Base-by-base conservation (phyloP, 2,797 vertebrate genomes). In the Myripristis murdjan region DNA sequence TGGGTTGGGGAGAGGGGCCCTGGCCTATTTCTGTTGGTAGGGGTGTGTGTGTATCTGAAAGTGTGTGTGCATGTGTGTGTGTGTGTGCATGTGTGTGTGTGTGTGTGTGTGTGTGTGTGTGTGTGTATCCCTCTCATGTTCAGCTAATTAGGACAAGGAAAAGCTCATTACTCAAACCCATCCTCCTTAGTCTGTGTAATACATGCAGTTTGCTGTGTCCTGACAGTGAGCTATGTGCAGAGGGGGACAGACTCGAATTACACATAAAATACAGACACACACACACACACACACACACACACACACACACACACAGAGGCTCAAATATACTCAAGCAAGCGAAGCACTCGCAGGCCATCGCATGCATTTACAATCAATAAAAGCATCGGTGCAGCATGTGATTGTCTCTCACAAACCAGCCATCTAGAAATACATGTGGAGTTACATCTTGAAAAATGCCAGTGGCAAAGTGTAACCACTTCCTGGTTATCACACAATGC, bases 121-220 rank as follows among this genome's bases (percentile, higher is more conserved):
- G 79, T 83, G 78, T 81, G 82, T 70, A 83, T 92, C 90, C 85
- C 82, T 91, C 92, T 94, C 90, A 93, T 92, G 89, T 79, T 82
- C 86, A 81, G 91, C 90, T 92, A 94, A 95, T 95, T 95, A 95
- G 92, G 93, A 94, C 92, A 94, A 92, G 90, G 87, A 92, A 89
- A 93, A 95, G 92, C 93, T 93, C 92, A 92, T 95, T 94, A 94
- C 93, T 93, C 87, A 77, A 90, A 95, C 93, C 95, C 92, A 95
- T 92, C 95, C 95, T 96, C 94, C 95, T 96, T 87, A 85, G 88
- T 90, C 87, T 83, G 84, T 91, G 90, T 91, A 91, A 92, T 88
- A 92, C 90, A 91, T 84, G 91, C 91, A 85, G 82, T 93, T 93
- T 92, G 87, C 91, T 81, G 82, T 85, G 86, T 90, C 89, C 89